Conservation (phyloP, 2,113 vertebrate species). For the Garra rufa region DNA sequence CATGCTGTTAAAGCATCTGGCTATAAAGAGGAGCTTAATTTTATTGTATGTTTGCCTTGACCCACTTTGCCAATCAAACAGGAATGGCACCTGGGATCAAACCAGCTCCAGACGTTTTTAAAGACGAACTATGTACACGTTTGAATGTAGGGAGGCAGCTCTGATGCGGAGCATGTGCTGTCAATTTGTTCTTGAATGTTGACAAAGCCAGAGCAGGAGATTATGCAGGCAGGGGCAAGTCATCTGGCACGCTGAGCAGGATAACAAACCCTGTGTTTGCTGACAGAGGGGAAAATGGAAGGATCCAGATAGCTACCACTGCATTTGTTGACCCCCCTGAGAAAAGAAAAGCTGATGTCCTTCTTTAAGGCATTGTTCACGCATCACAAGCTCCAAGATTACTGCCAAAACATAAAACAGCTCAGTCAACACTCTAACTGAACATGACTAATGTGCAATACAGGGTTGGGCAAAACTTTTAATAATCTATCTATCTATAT, state of each 20-base stretch:
- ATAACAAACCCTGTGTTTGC: constrained; percentile 62
- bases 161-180: constrained; percentile 41
- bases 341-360: not conserved
- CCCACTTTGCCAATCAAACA: constrained; percentile 13
- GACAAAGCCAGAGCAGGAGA: constrained; percentile 60
- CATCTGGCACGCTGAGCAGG: constrained; percentile 55
- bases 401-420: not conserved
- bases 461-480: not conserved
- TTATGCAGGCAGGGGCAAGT: constrained; percentile 68
- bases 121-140: not conserved
- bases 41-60: constrained; percentile 1
- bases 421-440: not conserved
- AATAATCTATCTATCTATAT: not conserved
- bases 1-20: not conserved
- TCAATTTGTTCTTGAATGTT: constrained; percentile 62
- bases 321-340: constrained; percentile 29
- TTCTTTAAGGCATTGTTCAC: not conserved
- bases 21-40: constrained; percentile 6
- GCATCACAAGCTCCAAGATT: not conserved
- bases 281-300: constrained; percentile 58
- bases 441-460: not conserved
- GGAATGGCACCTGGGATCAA: constrained; percentile 13
- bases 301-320: constrained; percentile 51
- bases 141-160: constrained; percentile 21
- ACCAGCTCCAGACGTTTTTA: constrained; percentile 15